A percentile compares a stretch with the other conserved stretches of the same genome.
Evolutionary conservation across 2,113 vertebrate species (phyloP).

Genomic region (Petromus typicus): DNA sequence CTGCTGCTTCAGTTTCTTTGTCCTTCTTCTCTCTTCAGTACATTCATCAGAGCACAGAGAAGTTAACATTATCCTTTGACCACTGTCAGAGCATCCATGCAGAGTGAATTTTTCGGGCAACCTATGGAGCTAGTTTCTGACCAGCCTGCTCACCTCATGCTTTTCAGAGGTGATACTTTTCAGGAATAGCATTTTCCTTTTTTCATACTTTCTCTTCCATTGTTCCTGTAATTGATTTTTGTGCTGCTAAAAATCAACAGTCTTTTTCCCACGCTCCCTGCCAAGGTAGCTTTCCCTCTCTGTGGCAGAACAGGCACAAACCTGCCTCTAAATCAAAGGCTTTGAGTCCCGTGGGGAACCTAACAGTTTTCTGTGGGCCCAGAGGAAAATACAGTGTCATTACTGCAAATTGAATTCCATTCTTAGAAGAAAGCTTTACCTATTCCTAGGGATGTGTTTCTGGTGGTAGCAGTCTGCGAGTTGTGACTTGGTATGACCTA

Average conservation of each 20-base stretch:
- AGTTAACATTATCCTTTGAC: neutral
- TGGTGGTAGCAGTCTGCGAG: neutral
- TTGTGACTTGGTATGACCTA: neutral
- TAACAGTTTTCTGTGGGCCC: neutral
- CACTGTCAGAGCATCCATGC: neutral
- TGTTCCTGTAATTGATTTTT: constrained; percentile 18
- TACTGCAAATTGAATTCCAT: neutral
- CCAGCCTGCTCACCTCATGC: neutral
- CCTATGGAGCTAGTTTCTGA: neutral
- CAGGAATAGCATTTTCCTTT: neutral
- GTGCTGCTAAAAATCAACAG: neutral
- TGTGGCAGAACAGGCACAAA: neutral
- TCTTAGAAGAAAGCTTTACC: neutral
- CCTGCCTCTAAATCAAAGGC: constrained; percentile 16
- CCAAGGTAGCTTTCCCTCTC: neutral
- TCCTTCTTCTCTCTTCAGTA: neutral
- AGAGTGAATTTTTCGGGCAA: neutral
- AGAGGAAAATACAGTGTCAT: neutral
- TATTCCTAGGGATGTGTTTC: neutral
- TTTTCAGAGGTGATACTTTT: neutral
- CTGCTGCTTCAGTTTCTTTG: neutral
- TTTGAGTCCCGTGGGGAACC: neutral
- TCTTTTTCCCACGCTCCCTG: neutral
- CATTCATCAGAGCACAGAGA: neutral
- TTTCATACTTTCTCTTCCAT: neutral